phyloP scores from a whole-genome alignment of 2,888 invertebrate species.

The Athalia rosae region DNA sequence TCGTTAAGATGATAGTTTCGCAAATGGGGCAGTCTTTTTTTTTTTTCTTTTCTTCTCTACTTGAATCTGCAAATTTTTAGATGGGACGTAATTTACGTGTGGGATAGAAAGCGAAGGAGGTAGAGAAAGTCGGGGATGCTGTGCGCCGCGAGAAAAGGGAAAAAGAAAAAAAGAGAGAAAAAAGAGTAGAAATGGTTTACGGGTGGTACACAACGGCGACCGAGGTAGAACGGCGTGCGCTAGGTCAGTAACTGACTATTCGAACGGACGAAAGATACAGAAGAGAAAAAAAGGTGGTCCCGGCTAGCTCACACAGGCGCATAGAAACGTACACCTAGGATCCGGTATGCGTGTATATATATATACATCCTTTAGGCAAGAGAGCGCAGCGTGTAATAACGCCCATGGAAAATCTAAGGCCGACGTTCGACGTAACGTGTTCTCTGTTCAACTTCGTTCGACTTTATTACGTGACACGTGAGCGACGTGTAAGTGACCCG shows the following conservation, averaged over 20 bases:
- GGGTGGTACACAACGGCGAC: conserved; percentile 47
- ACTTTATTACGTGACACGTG: too few relatives aligned
- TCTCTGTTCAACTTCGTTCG: too few relatives aligned
- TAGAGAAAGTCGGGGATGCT: conserved; percentile 46
- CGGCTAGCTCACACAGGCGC: neutral
- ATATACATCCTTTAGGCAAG: neutral
- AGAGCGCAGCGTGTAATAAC: too few relatives aligned
- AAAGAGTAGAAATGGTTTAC: too few relatives aligned
- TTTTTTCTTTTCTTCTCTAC: too few relatives aligned
- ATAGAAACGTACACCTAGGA: neutral
- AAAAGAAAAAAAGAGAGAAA: conserved; percentile 50
- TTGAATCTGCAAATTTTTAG: too few relatives aligned
- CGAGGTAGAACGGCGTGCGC: conserved; percentile 65
- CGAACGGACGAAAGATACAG: conserved; percentile 46
- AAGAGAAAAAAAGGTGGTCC: conserved; percentile 14
- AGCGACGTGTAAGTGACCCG: too few relatives aligned
- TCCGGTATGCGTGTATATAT: neutral
- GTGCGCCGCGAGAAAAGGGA: conserved; percentile 52
- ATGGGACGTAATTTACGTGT: too few relatives aligned
- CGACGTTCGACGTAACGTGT: too few relatives aligned
- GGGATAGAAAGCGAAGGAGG: conserved; percentile 30
- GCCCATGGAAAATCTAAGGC: too few relatives aligned
- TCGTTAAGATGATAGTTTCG: too few relatives aligned
- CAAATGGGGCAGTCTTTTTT: too few relatives aligned
- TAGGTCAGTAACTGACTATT: conserved; percentile 69